Percentiles rank a stretch among this genome's conserved stretches.
Conservation (phyloP, 2,888 invertebrate species). For the Aphidoletes aphidimyza region DNA sequence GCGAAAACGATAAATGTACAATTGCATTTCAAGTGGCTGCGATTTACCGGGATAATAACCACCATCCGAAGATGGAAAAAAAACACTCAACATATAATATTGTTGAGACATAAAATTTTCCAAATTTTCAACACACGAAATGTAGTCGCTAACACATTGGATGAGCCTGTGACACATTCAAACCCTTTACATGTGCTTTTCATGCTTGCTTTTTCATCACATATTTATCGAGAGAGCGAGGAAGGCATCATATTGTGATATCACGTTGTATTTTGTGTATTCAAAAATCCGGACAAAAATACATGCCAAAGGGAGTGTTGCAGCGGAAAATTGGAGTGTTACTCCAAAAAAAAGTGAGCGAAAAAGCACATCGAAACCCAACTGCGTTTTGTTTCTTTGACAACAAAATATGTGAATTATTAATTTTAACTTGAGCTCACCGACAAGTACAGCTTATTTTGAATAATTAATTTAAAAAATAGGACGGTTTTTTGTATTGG, state of each 20-base stretch:
- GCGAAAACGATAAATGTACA: constrained; percentile 22
- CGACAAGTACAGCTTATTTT: too few species aligned
- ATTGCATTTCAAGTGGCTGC: constrained; percentile 45
- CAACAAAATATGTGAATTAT: too few species aligned
- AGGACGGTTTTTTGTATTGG: too few species aligned
- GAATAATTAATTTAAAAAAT: too few species aligned
- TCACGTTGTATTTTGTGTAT: background rate
- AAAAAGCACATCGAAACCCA: too few species aligned
- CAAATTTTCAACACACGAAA: too few species aligned
- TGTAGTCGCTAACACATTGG: background rate
- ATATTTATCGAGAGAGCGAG: background rate
- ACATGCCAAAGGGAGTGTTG: background rate
- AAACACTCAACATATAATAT: background rate
- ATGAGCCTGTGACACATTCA: background rate
- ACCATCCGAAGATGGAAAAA: background rate
- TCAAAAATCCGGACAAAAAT: background rate
- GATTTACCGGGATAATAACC: background rate
- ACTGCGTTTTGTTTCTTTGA: too few species aligned
- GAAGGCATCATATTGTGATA: background rate
- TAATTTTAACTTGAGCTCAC: too few species aligned
- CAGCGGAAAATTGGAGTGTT: background rate
- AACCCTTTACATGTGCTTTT: background rate
- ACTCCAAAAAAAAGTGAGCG: background rate
- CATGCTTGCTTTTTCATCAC: background rate
- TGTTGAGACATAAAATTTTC: background rate